These are phyloP conservation scores for Anorthoa munda DNA, from an alignment of 2,888 invertebrate species.

Conservation along the genomic window DNA sequence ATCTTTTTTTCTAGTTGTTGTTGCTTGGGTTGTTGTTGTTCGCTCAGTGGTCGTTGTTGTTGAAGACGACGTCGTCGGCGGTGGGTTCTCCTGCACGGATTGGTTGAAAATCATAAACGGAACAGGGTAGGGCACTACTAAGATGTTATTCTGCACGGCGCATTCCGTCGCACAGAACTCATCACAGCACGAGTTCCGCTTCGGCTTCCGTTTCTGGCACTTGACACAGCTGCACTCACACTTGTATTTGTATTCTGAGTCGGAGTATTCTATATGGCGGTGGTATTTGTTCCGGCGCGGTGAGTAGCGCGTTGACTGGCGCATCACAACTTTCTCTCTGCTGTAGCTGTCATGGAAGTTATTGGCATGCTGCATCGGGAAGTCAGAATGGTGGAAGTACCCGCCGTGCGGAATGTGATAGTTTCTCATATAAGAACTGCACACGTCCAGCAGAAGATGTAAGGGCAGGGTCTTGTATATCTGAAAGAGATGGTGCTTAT, in stretches of 20 bases:
- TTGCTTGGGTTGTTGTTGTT: background rate
- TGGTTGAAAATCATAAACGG: constrained; percentile 50
- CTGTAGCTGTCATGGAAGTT: constrained; percentile 36
- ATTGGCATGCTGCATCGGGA: constrained; percentile 15
- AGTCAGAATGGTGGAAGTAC: constrained; percentile 11
- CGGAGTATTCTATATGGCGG: constrained; percentile 34
- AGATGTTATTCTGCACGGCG: constrained; percentile 34
- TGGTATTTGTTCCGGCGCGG: constrained; percentile 2
- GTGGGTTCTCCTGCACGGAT: background rate
- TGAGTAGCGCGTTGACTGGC: background rate
- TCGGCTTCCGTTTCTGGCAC: constrained; percentile 39
- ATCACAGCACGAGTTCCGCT: constrained; percentile 31
- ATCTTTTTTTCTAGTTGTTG: constrained; percentile 3
- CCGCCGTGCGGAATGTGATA: constrained; percentile 21
- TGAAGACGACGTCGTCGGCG: background rate
- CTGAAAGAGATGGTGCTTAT: constrained; percentile 37
- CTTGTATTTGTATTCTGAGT: constrained; percentile 23
- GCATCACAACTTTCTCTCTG: constrained; percentile 42
- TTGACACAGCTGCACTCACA: constrained; percentile 47
- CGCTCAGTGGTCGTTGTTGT: background rate
- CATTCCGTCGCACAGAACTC: constrained; percentile 38
- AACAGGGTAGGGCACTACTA: constrained; percentile 56
- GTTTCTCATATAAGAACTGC: constrained; percentile 24
- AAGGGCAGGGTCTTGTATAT: constrained; percentile 24
- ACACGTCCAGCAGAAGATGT: constrained; percentile 28